Percentiles rank a stretch among this genome's conserved stretches.
Evolutionary conservation across 2,888 invertebrate genomes (phyloP).

Genomic region (Himalopsyche japonica): DNA sequence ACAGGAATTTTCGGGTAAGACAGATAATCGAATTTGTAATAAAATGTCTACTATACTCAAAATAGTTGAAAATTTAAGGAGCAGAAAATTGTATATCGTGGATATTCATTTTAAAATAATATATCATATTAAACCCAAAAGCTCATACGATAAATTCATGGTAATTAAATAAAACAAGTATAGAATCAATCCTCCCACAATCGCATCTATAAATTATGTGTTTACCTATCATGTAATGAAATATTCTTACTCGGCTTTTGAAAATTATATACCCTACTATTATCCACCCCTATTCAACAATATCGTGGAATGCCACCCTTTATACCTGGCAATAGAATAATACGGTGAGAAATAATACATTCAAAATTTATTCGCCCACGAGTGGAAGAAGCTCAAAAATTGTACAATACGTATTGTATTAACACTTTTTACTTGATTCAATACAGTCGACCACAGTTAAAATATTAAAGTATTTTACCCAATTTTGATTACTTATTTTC

Average conservation of each 20-base stretch:
- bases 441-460: too few species aligned
- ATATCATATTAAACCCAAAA: not conserved
- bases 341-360: not conserved
- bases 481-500: too few species aligned
- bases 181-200: constrained; percentile 27
- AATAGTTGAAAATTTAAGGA: too few species aligned
- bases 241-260: constrained; percentile 15
- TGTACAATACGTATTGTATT: too few species aligned
- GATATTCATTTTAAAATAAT: not conserved
- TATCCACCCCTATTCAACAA: constrained; percentile 29
- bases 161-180: constrained; percentile 20
- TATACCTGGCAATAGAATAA: constrained; percentile 24
- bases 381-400: not conserved
- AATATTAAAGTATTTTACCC: too few species aligned
- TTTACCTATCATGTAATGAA: constrained; percentile 39
- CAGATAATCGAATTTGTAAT: too few species aligned
- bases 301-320: constrained; percentile 23
- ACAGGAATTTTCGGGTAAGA: too few species aligned
- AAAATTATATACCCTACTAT: constrained; percentile 33
- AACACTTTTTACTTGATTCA: too few species aligned
- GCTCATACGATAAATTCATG: not conserved
- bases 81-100: too few species aligned
- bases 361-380: not conserved
- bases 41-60: too few species aligned
- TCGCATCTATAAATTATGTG: constrained; percentile 38